Base-by-base conservation (phyloP, 2,888 invertebrate species). In the Beris morrisii region DNA sequence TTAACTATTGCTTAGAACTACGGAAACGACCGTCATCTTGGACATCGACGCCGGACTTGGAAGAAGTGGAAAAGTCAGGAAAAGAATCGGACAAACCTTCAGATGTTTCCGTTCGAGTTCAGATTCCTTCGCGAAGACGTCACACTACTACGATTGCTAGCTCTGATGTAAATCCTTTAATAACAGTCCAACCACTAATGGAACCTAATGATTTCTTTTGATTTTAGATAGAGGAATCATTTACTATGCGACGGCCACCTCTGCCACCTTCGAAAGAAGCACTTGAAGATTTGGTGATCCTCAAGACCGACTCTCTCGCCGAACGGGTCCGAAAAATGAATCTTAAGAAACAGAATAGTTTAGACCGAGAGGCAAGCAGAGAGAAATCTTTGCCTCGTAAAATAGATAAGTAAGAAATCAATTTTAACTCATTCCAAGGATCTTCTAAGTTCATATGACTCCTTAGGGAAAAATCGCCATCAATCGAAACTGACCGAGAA, bases 11-110 rank as follows among this genome's bases (percentile, higher is more conserved):
- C 79, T 75, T 80, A 80, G 80, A 79, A 73, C 74, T 80, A 54
- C 78, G 75, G 68, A 80, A 79, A 70, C 77, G 81, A 43, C 81
- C 81, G 15, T 77, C 87, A 72, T 88, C 90, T 73, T 93, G 92
- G 92, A 90, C 89, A 75, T 93, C 92, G 71, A 90, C 92, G 72
- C 90, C 91, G 73, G 92, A 92, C 82, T 83, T 92, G 77, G 88
- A 88, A 69, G 86, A 87, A 71, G 50, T 43, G 57, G 65, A 58
- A 44, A 64, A 55, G 57, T 58, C n/a, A 12, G 45, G 30, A 53
- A 66, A 59, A n/a, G 84, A 74, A 78, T 81, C 73, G 86, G 86
- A 71, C 73, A 83, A 86, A 68, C 86, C 85, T 73, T 71, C 75
- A 71, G 82, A 81, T 70, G 84, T 88, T 73, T 88, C 89, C 57